phyloP scores from a whole-genome alignment of 2,888 invertebrate genomes.

The Euproctis similis region DNA sequence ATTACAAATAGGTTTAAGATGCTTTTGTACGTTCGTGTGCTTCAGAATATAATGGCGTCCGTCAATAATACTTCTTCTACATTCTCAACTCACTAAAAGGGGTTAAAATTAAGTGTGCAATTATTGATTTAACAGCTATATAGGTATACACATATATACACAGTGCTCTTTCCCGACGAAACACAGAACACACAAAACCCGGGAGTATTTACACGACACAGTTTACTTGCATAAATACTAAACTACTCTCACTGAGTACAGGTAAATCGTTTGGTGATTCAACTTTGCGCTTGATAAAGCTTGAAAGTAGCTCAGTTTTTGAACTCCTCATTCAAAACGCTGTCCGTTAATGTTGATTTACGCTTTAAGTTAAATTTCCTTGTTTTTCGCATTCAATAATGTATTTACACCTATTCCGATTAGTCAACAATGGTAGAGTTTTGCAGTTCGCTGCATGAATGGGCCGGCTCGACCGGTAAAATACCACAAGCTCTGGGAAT shows the following conservation, averaged over 20 bases:
- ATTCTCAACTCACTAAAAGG: slow-evolving; percentile 9
- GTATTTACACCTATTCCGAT: too few species aligned
- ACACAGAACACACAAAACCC: slow-evolving; percentile 21
- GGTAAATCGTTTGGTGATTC: too few species aligned
- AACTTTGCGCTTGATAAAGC: too few species aligned
- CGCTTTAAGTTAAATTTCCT: too few species aligned
- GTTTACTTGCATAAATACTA: slow-evolving; percentile 9
- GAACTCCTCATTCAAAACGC: too few species aligned
- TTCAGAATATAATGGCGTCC: slow-evolving; percentile 5
- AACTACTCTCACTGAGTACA: not conserved
- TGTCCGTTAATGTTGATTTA: too few species aligned
- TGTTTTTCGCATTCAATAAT: too few species aligned
- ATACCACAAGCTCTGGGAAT: too few species aligned
- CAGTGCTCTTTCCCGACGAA: slow-evolving; percentile 13
- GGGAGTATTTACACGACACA: slow-evolving; percentile 16
- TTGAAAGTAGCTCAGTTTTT: too few species aligned
- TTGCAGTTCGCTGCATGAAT: too few species aligned
- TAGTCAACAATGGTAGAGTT: too few species aligned
- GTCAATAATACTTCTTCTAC: slow-evolving; percentile 7
- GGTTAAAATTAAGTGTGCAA: slow-evolving; percentile 23
- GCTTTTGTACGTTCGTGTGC: not conserved
- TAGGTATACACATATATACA: slow-evolving; percentile 13
- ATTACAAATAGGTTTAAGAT: slow-evolving; percentile 1
- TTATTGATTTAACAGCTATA: slow-evolving; percentile 27
- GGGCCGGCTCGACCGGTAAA: too few species aligned